These are phyloP conservation scores for Melieria omissa DNA, from an alignment of 2,888 invertebrate genomes.

Conservation along the genomic window DNA sequence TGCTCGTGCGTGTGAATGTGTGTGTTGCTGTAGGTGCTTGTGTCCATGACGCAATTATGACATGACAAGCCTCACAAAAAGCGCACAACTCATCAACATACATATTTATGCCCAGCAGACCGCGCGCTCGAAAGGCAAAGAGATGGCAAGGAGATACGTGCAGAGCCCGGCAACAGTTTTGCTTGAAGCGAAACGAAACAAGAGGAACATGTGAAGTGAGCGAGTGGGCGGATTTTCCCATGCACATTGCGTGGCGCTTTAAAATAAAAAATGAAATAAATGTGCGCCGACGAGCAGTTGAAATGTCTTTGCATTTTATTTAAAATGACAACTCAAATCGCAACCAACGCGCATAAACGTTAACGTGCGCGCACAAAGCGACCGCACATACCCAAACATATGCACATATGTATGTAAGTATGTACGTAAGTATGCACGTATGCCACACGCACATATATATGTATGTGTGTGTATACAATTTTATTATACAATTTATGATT, in stretches of 20 bases:
- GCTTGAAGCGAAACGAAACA: too few relatives aligned
- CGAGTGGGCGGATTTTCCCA: background rate
- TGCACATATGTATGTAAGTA: background rate
- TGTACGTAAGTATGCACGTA: background rate
- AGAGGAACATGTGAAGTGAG: background rate
- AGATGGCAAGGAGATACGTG: too few relatives aligned
- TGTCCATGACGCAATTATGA: slow-evolving; percentile 20
- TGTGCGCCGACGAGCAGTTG: background rate
- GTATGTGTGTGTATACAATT: background rate
- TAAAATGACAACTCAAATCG: slow-evolving; percentile 31
- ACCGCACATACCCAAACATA: slow-evolving; percentile 1
- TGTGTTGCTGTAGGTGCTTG: background rate
- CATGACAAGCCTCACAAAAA: slow-evolving; percentile 12
- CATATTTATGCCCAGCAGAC: background rate
- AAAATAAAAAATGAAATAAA: slow-evolving; percentile 10
- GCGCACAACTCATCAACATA: background rate
- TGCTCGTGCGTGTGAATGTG: background rate
- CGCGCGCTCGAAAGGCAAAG: too few relatives aligned
- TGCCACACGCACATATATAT: background rate
- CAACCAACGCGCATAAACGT: background rate
- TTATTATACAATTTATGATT: background rate
- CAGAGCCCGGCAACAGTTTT: too few relatives aligned
- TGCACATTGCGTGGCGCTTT: background rate
- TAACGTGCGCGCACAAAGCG: background rate
- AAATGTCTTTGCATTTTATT: slow-evolving; percentile 32